Percentiles rank a stretch among this genome's conserved stretches.
phyloP scores from a whole-genome alignment of 2,797 vertebrate species.

The Prunella strophiata region DNA sequence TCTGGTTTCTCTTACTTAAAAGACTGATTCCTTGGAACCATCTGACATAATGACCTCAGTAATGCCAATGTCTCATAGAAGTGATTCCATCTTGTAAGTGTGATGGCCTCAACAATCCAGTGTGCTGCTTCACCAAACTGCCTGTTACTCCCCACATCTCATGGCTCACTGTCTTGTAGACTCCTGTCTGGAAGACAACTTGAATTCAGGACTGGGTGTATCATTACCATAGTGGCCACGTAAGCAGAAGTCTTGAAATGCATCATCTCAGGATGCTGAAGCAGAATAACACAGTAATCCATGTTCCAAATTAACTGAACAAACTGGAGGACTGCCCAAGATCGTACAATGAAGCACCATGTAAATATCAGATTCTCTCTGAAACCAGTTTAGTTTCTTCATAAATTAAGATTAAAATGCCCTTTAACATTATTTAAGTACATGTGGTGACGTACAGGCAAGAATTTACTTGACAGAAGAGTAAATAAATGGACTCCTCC shows the following conservation, averaged over 20 bases:
- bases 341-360: background rate
- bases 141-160: background rate
- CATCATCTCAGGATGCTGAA: background rate
- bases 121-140: background rate
- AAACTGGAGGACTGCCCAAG: background rate
- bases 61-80: background rate
- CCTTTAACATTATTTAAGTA: background rate
- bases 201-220: background rate
- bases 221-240: background rate
- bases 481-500: background rate
- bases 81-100: background rate
- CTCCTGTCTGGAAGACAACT: background rate
- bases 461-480: background rate
- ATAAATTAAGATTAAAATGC: background rate
- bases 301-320: background rate
- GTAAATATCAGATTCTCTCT: background rate
- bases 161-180: background rate
- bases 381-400: background rate
- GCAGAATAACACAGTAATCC: background rate
- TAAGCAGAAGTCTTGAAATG: background rate
- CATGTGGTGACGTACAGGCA: background rate
- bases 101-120: background rate
- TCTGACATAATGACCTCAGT: background rate
- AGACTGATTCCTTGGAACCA: background rate
- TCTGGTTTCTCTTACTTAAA: background rate